These are phyloP conservation scores for Phthorimaea operculella DNA, from an alignment of 1,140 invertebrate species.

Conservation along the genomic window DNA sequence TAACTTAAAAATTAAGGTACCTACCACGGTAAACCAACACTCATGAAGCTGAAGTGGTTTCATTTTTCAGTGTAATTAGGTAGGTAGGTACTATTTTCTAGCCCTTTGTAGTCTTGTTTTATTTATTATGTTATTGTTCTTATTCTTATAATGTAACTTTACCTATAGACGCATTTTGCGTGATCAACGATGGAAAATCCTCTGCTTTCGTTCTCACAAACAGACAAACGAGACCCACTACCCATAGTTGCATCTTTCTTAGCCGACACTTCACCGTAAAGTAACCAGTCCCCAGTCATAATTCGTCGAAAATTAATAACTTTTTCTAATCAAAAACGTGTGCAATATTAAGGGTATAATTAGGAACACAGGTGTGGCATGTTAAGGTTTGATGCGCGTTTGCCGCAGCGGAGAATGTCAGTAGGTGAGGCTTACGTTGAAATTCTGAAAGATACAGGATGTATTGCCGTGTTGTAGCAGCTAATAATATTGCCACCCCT, in stretches of 20 bases:
- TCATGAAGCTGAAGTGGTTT: no score
- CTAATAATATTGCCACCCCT: no score
- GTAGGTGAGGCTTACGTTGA: not conserved
- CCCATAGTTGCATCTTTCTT: slow-evolving; percentile 39
- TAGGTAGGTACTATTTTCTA: no score
- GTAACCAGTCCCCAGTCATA: slow-evolving; percentile 39
- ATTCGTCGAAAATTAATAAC: slow-evolving; percentile 30
- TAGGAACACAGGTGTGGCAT: slow-evolving; percentile 22
- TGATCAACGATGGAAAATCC: slow-evolving; percentile 76
- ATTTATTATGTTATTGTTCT: no score
- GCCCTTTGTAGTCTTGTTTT: no score
- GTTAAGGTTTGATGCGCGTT: slow-evolving; percentile 26
- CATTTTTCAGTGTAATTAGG: no score
- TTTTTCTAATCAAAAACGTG: slow-evolving; percentile 22
- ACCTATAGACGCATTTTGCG: slow-evolving; percentile 78
- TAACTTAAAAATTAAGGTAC: no score
- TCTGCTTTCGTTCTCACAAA: slow-evolving; percentile 41
- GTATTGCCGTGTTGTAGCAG: not conserved
- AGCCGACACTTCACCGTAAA: slow-evolving; percentile 10
- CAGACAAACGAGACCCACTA: slow-evolving; percentile 24
- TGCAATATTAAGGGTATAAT: slow-evolving; percentile 33
- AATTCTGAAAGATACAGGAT: slow-evolving; percentile 6
- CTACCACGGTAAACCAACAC: no score
- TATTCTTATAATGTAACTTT: no score
- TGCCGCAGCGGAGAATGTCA: not conserved